phyloP scores from a whole-genome alignment of 1,140 invertebrate genomes.

The Linepithema humile region DNA sequence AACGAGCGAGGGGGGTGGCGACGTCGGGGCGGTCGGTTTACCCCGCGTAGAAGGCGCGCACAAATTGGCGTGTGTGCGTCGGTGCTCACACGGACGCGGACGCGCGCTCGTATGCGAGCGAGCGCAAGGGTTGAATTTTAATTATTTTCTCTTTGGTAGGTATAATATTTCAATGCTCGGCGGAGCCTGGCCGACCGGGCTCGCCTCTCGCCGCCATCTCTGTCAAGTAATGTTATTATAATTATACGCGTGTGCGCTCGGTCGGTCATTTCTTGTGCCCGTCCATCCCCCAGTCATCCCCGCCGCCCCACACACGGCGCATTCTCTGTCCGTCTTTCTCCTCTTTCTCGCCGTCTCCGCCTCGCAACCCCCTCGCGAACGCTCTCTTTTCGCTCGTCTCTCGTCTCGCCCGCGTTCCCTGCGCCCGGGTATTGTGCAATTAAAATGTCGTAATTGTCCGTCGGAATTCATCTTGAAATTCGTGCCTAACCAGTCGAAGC shows the following conservation, averaged over 20 bases:
- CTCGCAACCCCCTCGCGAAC: constrained; percentile 24
- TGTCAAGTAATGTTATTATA: constrained; percentile 85
- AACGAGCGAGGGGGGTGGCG: constrained; percentile 50
- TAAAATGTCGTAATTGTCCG: constrained; percentile 78
- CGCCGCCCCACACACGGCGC: constrained; percentile 23
- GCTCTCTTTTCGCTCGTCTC: constrained; percentile 59
- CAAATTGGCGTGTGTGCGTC: constrained; percentile 35
- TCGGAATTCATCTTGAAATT: constrained; percentile 75
- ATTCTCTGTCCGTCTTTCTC: constrained; percentile 54
- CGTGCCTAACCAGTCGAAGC: constrained; percentile 56
- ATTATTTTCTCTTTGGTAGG: constrained; percentile 85
- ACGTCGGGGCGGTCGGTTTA: constrained; percentile 59
- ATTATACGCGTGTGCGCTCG: constrained; percentile 81
- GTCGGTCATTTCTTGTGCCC: constrained; percentile 75
- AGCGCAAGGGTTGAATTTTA: constrained; percentile 84
- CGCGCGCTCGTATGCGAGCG: constrained; percentile 62
- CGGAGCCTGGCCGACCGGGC: constrained; percentile 76
- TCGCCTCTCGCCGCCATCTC: constrained; percentile 80
- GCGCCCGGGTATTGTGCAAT: constrained; percentile 74
- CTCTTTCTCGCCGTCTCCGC: constrained; percentile 41
- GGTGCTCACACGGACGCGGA: constrained; percentile 44
- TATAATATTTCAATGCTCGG: constrained; percentile 84
- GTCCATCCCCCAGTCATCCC: constrained; percentile 56
- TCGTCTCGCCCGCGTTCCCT: constrained; percentile 56
- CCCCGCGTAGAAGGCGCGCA: constrained; percentile 51